These are phyloP conservation scores for Burhinus oedicnemus DNA, from an alignment of 2,113 vertebrate species.

Conservation along the genomic window DNA sequence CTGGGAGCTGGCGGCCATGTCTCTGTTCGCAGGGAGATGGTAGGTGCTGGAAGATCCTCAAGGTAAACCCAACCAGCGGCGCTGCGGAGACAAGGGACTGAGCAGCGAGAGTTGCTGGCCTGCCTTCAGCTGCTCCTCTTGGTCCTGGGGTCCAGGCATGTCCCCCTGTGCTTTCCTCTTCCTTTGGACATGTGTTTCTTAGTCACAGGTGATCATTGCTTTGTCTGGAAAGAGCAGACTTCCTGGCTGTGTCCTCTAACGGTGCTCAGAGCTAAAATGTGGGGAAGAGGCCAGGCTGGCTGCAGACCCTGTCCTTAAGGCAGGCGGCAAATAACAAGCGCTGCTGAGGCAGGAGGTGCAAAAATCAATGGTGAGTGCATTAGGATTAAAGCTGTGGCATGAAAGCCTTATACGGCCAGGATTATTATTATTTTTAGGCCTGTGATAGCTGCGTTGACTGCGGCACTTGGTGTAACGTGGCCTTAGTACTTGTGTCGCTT, in stretches of 20 bases:
- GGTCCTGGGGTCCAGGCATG: neutral
- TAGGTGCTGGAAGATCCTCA: neutral
- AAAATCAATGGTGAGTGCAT: neutral
- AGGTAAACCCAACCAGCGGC: accelerated
- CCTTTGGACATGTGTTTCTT: neutral
- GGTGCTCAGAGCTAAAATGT: neutral
- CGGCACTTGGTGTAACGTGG: neutral
- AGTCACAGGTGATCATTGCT: neutral
- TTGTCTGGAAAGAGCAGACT: neutral
- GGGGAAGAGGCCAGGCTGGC: neutral
- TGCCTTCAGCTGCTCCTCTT: neutral
- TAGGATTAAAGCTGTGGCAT: neutral
- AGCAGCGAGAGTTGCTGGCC: neutral
- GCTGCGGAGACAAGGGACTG: accelerated
- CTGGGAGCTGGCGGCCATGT: neutral
- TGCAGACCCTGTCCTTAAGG: neutral
- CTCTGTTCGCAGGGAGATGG: neutral
- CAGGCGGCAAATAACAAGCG: neutral
- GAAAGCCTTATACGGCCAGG: neutral
- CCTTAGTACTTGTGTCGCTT: neutral
- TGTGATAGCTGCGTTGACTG: neutral
- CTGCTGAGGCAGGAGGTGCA: neutral
- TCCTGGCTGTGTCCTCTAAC: accelerated
- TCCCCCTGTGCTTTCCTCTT: neutral
- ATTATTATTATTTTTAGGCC: neutral